These are phyloP conservation scores for Litocranius walleri DNA, from an alignment of 2,113 vertebrate species.

Conservation along the genomic window DNA sequence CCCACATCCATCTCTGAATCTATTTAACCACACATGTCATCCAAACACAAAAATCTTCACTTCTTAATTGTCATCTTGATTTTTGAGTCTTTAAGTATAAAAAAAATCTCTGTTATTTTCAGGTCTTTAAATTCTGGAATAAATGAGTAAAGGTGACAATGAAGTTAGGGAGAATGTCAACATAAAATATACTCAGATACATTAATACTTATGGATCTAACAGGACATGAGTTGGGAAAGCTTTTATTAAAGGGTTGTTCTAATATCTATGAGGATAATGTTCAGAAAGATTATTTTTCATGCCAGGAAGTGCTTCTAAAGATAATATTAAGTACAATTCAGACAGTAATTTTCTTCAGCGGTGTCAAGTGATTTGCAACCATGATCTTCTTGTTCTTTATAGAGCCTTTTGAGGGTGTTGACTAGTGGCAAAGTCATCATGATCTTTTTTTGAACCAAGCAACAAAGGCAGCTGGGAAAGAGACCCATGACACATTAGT, in stretches of 20 bases:
- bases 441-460: background rate
- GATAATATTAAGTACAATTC: background rate
- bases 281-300: background rate
- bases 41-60: background rate
- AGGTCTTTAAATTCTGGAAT: background rate
- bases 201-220: background rate
- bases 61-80: background rate
- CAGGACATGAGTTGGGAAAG: fast-evolving
- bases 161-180: background rate
- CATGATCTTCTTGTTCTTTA: background rate
- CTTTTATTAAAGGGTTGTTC: background rate
- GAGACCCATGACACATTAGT: background rate
- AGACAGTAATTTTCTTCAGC: background rate
- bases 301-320: background rate
- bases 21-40: background rate
- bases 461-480: background rate
- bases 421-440: background rate
- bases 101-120: background rate
- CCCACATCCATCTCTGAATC: no score
- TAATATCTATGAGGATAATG: background rate
- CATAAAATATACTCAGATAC: background rate
- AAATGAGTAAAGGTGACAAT: background rate
- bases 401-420: background rate
- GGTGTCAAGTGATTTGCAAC: background rate
- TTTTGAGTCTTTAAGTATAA: background rate